Evolutionary conservation across 2,888 invertebrate genomes (phyloP).

Genomic region (Clitarchus hookeri): DNA sequence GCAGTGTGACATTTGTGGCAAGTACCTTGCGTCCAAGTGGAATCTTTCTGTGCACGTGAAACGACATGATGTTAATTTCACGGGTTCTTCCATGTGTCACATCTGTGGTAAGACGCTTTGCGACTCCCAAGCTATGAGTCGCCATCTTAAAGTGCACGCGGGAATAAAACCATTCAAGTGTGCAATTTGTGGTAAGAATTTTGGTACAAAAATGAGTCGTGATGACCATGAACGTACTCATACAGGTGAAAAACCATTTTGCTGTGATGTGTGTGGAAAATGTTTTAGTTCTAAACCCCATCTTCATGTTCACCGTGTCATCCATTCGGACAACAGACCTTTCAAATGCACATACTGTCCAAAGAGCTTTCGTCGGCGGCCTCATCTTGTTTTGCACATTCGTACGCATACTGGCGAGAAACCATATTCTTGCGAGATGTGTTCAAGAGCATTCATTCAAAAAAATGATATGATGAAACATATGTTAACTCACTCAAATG

Average conservation of each 20-base stretch:
- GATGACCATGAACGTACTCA: conserved; percentile 37
- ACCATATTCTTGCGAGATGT: conserved; percentile 49
- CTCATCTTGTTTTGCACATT: conserved; percentile 49
- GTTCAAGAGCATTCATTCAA: conserved; percentile 49
- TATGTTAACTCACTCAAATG: conserved; percentile 28
- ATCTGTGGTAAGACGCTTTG: conserved; percentile 67
- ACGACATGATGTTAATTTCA: conserved; percentile 53
- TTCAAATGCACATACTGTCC: conserved; percentile 49
- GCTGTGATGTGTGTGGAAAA: conserved; percentile 32
- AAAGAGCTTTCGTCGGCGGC: conserved; percentile 50
- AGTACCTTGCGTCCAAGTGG: conserved; percentile 22
- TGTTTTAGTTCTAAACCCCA: conserved; percentile 36
- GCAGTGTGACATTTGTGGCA: conserved; percentile 23
- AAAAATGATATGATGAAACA: conserved; percentile 52
- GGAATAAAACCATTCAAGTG: conserved; percentile 31
- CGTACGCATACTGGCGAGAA: conserved; percentile 51
- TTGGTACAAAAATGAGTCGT: conserved; percentile 34
- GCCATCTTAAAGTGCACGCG: conserved; percentile 34
- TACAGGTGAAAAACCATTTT: conserved; percentile 32
- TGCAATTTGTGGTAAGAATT: conserved; percentile 32
- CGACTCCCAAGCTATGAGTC: conserved; percentile 55
- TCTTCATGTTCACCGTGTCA: conserved; percentile 30
- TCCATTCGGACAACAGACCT: conserved; percentile 48
- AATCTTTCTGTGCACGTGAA: conserved; percentile 53
- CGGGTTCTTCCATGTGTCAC: conserved; percentile 16